Percentiles rank a stretch among this genome's conserved stretches.
phyloP scores from a whole-genome alignment of 1,140 invertebrate species.

The Thaumatotibia leucotreta region DNA sequence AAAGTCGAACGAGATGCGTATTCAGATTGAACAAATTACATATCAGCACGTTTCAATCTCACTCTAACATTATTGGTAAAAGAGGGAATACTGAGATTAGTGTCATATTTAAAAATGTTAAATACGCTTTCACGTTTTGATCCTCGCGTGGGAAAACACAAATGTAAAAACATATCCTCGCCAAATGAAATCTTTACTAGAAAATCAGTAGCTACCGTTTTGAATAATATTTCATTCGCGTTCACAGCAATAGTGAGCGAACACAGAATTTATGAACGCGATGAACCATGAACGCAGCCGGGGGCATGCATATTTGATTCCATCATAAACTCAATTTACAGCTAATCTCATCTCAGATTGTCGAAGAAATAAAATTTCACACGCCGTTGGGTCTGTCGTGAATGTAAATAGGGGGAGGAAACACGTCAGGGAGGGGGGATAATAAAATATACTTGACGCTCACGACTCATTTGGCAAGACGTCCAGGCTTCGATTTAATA shows the following conservation, averaged over 20 bases:
- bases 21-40: no score
- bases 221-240: constrained; percentile 42
- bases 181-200: background rate
- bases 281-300: constrained; percentile 45
- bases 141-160: background rate
- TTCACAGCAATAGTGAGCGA: constrained; percentile 41
- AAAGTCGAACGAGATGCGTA: background rate
- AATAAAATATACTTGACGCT: constrained; percentile 56
- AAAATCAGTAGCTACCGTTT: constrained; percentile 10
- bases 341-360: constrained; percentile 72
- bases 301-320: constrained; percentile 67
- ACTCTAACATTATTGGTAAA: no score
- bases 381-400: constrained; percentile 53
- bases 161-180: background rate
- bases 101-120: no score
- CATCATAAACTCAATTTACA: constrained; percentile 73
- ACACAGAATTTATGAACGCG: constrained; percentile 50
- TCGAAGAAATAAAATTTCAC: constrained; percentile 74
- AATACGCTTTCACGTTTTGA: no score
- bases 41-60: no score
- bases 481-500: constrained; percentile 47
- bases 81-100: no score
- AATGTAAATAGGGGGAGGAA: constrained; percentile 56
- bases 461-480: constrained; percentile 54
- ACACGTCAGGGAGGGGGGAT: constrained; percentile 23